Evolutionary conservation across 2,113 vertebrate species (phyloP).

Genomic region (Centrocercus urophasianus): DNA sequence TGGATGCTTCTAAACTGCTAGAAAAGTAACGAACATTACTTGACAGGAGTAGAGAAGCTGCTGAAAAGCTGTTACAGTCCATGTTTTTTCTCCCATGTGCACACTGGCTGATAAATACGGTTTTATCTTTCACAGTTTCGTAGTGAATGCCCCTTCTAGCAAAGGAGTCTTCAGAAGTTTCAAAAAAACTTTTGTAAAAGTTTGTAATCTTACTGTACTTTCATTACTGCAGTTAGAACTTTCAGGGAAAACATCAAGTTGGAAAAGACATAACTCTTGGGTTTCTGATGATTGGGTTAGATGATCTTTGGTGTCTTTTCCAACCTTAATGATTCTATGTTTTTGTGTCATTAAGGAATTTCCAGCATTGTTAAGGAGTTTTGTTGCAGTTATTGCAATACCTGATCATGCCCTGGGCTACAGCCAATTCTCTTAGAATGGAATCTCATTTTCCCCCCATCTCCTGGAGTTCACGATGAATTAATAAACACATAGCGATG

Average conservation of each 20-base stretch:
- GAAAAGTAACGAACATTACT: background rate
- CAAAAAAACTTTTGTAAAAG: background rate
- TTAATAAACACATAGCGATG: background rate
- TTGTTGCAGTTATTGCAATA: background rate
- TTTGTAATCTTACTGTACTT: background rate
- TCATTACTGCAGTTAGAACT: background rate
- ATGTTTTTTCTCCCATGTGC: fast-evolving
- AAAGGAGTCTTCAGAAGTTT: background rate
- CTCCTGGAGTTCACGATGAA: background rate
- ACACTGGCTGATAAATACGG: background rate
- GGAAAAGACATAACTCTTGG: background rate
- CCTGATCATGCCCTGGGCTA: background rate
- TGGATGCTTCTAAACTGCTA: background rate
- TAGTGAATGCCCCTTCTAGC: background rate
- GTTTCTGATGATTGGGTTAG: too few relatives aligned
- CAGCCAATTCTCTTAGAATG: background rate
- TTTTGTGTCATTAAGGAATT: background rate
- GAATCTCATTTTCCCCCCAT: background rate
- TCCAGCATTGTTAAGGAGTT: background rate
- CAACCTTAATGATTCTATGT: too few relatives aligned
- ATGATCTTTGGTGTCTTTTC: too few relatives aligned
- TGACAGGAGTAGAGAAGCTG: background rate
- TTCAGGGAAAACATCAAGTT: background rate
- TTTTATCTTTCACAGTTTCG: background rate
- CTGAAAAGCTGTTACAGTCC: background rate